These are phyloP conservation scores for Tipula confusa DNA, from an alignment of 2,888 invertebrate genomes.

Conservation along the genomic window DNA sequence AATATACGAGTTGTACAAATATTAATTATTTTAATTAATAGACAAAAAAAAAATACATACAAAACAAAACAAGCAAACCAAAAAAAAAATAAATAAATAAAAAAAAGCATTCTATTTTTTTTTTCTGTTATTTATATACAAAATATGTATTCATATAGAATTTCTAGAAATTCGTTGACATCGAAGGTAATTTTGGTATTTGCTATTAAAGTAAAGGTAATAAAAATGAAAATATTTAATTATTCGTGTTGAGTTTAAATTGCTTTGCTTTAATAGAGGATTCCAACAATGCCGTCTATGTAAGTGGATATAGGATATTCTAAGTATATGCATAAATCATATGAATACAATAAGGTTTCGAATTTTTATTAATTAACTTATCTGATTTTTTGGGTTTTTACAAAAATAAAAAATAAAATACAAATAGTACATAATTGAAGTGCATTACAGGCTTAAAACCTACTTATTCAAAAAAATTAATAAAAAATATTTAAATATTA, in stretches of 20 bases:
- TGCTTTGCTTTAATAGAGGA: no score
- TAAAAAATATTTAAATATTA: slow-evolving; percentile 41
- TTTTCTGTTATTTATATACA: slow-evolving; percentile 3
- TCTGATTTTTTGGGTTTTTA: background rate
- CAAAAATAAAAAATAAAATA: slow-evolving; percentile 29
- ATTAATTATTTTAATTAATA: slow-evolving; percentile 20
- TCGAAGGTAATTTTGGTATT: no score
- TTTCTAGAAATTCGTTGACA: no score
- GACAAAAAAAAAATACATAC: background rate
- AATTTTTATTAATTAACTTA: background rate
- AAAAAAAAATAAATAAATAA: slow-evolving; percentile 27
- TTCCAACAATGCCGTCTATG: no score
- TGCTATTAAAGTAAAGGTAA: no score
- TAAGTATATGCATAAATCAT: no score
- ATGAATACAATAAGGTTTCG: slow-evolving; percentile 4
- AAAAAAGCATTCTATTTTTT: background rate
- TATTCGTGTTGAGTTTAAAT: no score
- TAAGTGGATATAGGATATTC: no score
- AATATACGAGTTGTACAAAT: background rate
- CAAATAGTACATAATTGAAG: slow-evolving; percentile 45
- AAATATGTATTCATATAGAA: no score
- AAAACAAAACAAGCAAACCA: background rate
- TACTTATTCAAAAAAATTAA: slow-evolving; percentile 40
- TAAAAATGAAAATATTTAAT: no score
- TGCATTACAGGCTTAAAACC: slow-evolving; percentile 48